Evolutionary conservation across 2,113 vertebrate species (phyloP), one percentile per base, ranked within the genome.

Genomic region (Neogobius melanostomus): DNA sequence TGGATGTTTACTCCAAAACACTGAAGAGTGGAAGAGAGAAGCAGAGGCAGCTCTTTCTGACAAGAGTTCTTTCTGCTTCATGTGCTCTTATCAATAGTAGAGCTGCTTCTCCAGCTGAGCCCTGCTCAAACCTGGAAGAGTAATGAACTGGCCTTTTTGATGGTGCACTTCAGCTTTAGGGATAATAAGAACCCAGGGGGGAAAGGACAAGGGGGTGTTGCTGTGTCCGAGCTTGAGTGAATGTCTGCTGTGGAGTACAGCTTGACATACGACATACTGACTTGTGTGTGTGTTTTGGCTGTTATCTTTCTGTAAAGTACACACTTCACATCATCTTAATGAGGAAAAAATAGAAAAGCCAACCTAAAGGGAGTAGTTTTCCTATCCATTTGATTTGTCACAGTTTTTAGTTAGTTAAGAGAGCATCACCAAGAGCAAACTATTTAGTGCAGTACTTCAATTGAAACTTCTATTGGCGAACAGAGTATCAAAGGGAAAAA

Each of bases 141-240:
- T 86, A 89, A 89, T 86, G 79, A 88, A 80, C 77, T 69, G 52
- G 66, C 56, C 72, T 79, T 74, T 76, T 64, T 82, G 68, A 85
- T 85, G 77, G 72, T 79, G 59, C 74, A 72, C 69, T 74, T 52
- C 70, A 75, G 75, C 74, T 88, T 81, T 68, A 64, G 70, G 59
- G 77, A 68, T 89, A 89, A 89, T 86, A 85, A 80, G 81, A 88
- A 69, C 88, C 69, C 79, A 73, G 71, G 83, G 77, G 85, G 60
- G 72, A 12, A 16, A 56, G 17, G 21, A 6, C 72, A 2, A 62
- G 15, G 52, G 64, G 50, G 68, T 47, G 75, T 60, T 52, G 49
- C 46, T 17, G 47, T 16, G 62, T 66, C 16, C 28, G 28, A 16
- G 46, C 52, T 60, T 53, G 44, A 69, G 56, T 50, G 62, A 16